Percentiles rank a stretch among this genome's conserved stretches.
These are phyloP conservation scores for Xylocopa sonorina DNA, from an alignment of 1,140 invertebrate genomes.

Conservation along the genomic window DNA sequence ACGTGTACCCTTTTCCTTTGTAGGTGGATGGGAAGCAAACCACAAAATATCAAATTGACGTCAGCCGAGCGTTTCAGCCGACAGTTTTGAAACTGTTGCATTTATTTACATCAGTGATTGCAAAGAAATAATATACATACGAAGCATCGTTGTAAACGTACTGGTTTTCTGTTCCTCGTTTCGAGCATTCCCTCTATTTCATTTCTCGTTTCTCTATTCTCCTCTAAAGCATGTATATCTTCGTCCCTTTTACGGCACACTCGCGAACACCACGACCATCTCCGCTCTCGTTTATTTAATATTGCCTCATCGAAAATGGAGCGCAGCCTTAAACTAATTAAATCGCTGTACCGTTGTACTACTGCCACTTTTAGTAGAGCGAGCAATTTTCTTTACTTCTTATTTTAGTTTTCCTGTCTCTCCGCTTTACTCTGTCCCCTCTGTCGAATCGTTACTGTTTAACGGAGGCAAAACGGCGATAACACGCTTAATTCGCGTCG, in stretches of 20 bases:
- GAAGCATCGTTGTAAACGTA: slow-evolving; percentile 65
- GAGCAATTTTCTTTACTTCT: neutral
- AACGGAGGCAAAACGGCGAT: slow-evolving; percentile 12
- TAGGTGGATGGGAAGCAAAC: slow-evolving; percentile 4
- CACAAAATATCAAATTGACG: slow-evolving; percentile 23
- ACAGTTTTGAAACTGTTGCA: slow-evolving; percentile 44
- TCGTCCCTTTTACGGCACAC: neutral
- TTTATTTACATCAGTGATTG: slow-evolving; percentile 62
- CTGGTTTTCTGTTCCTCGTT: neutral
- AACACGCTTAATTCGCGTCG: neutral
- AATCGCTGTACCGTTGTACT: neutral
- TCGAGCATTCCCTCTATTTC: slow-evolving; percentile 15
- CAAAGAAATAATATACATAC: slow-evolving; percentile 59
- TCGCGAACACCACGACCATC: slow-evolving; percentile 5
- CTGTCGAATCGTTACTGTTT: neutral
- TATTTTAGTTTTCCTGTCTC: neutral
- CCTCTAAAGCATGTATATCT: neutral
- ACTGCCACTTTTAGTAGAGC: neutral
- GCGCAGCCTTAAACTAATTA: slow-evolving; percentile 21
- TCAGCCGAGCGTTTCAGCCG: neutral
- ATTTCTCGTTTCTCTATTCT: too few relatives aligned
- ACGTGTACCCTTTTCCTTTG: too few relatives aligned
- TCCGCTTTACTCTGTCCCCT: neutral
- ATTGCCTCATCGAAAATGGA: slow-evolving; percentile 25
- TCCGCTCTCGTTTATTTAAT: neutral